phyloP scores from a whole-genome alignment of 2,113 vertebrate genomes.

The Mohoua ochrocephala region DNA sequence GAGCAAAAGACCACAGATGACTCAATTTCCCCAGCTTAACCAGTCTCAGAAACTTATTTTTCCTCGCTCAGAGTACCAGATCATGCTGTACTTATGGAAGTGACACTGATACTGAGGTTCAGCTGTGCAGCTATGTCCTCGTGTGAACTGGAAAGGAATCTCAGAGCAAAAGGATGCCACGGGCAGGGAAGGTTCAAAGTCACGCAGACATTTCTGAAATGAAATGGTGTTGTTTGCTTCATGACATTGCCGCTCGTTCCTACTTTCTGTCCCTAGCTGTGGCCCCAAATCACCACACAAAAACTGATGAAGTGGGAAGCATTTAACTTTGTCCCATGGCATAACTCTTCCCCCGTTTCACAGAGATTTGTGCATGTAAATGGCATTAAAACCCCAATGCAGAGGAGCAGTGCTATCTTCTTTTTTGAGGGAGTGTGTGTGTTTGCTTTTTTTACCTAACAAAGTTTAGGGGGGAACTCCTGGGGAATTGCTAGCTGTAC shows the following conservation, averaged over 20 bases:
- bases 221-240: background rate
- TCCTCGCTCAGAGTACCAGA: background rate
- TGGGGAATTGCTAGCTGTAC: background rate
- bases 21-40: background rate
- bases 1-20: background rate
- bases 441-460: background rate
- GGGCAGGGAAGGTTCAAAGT: background rate
- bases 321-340: background rate
- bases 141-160: background rate
- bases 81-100: background rate
- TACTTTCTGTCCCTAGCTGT: background rate
- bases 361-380: background rate
- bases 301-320: background rate
- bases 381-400: background rate
- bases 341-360: background rate
- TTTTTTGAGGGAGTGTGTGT: fast-evolving
- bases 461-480: background rate
- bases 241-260: background rate
- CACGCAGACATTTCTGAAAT: background rate
- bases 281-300: background rate
- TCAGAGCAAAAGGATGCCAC: background rate
- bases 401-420: fast-evolving
- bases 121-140: background rate
- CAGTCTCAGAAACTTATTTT: background rate
- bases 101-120: background rate